Evolutionary conservation across 2,113 vertebrate species (phyloP).

Genomic region (Brienomyrus brachyistius): DNA sequence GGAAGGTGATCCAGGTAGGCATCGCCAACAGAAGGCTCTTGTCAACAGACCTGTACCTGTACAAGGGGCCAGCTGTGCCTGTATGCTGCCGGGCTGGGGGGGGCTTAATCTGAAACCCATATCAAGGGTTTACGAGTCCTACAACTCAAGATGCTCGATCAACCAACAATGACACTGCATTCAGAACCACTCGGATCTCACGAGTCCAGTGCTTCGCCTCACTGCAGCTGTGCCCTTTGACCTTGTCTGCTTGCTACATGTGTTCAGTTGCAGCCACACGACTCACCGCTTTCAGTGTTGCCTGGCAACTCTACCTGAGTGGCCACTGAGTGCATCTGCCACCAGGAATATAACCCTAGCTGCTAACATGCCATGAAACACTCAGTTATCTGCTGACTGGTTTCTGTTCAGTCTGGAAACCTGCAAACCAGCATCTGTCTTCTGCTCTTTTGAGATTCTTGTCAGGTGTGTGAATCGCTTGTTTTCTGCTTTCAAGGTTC

Average conservation of each 20-base stretch:
- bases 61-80: background rate
- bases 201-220: background rate
- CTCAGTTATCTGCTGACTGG: background rate
- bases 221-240: background rate
- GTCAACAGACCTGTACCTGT: background rate
- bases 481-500: constrained; percentile 62
- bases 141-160: background rate
- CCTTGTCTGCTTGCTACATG: background rate
- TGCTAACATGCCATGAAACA: background rate
- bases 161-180: background rate
- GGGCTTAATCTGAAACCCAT: background rate
- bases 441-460: background rate
- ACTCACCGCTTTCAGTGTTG: background rate
- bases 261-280: background rate
- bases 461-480: background rate
- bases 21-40: background rate
- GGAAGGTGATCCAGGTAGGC: constrained; percentile 70
- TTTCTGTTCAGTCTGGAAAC: background rate
- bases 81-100: background rate
- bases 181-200: background rate
- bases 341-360: background rate
- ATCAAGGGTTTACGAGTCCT: background rate
- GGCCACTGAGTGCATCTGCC: background rate
- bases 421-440: background rate
- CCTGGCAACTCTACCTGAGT: too few relatives aligned